phyloP scores from a whole-genome alignment of 1,140 invertebrate species.

The Armadillidium nasatum region DNA sequence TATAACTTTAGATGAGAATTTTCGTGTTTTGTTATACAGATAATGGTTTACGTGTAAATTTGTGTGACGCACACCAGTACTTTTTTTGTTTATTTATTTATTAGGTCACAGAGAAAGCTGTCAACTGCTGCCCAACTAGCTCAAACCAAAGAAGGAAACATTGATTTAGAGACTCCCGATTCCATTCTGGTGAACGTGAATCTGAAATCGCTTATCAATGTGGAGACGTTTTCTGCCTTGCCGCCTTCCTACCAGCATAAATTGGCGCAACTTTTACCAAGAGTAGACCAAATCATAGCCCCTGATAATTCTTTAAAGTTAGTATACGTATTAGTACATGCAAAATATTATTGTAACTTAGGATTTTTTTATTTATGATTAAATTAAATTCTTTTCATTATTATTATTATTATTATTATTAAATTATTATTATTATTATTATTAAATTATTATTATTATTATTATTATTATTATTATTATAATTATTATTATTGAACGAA shows the following conservation, averaged over 20 bases:
- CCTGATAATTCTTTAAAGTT: slow-evolving; percentile 49
- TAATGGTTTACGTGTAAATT: too few relatives aligned
- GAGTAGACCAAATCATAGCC: slow-evolving; percentile 67
- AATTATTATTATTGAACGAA: too few relatives aligned
- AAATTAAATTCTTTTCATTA: too few relatives aligned
- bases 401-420: too few relatives aligned
- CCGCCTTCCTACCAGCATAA: slow-evolving; percentile 87
- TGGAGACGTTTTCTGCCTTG: slow-evolving; percentile 81
- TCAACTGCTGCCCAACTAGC: slow-evolving; percentile 87
- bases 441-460: too few relatives aligned
- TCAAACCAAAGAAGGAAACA: slow-evolving; percentile 84
- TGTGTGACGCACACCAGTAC: too few relatives aligned
- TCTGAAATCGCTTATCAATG: slow-evolving; percentile 73
- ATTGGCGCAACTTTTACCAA: slow-evolving; percentile 81
- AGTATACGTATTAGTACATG: neutral
- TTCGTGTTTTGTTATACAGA: too few relatives aligned
- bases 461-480: too few relatives aligned
- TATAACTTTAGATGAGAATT: too few relatives aligned
- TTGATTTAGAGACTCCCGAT: slow-evolving; percentile 93
- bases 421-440: too few relatives aligned
- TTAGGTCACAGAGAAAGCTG: slow-evolving; percentile 60
- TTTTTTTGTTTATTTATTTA: slow-evolving; percentile 14
- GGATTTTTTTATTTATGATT: too few relatives aligned
- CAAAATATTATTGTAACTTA: too few relatives aligned
- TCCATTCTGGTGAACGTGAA: slow-evolving; percentile 91